phyloP scores from a whole-genome alignment of 1,140 invertebrate species.

The Micrasema minimum region DNA sequence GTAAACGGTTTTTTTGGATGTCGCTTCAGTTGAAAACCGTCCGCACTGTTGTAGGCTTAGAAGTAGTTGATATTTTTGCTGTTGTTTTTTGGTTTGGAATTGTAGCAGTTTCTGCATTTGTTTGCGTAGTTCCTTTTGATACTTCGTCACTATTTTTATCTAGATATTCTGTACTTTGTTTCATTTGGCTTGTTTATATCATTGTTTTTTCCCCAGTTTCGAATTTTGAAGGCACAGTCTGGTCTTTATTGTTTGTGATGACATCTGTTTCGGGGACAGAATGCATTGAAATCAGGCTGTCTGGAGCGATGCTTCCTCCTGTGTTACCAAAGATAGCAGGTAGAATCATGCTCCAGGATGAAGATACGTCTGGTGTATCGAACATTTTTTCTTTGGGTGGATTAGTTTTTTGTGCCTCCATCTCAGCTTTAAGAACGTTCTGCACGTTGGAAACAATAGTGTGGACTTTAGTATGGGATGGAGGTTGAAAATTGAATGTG shows the following conservation, averaged over 20 bases:
- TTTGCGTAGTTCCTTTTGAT: neutral
- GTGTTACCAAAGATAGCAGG: constrained; percentile 80
- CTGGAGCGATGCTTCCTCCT: constrained; percentile 70
- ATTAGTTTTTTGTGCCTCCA: constrained; percentile 74
- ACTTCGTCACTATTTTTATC: constrained; percentile 48
- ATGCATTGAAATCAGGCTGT: constrained; percentile 65
- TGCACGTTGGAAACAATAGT: constrained; percentile 84
- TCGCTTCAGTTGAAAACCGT: constrained; percentile 22
- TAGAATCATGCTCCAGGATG: constrained; percentile 83
- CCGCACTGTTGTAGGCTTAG: constrained; percentile 12
- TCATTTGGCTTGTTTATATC: neutral
- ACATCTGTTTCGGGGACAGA: constrained; percentile 70
- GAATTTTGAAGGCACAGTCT: constrained; percentile 14
- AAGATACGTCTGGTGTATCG: constrained; percentile 75
- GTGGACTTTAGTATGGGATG: constrained; percentile 75
- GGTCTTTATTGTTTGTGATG: constrained; percentile 56
- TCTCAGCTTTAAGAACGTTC: constrained; percentile 81
- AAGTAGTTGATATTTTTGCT: constrained; percentile 8
- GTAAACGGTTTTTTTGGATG: neutral
- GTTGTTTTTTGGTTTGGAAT: neutral
- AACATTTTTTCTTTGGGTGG: constrained; percentile 68
- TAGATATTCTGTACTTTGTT: constrained; percentile 7
- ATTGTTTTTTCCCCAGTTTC: neutral
- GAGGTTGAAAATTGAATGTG: constrained; percentile 63
- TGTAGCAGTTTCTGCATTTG: neutral